These are phyloP conservation scores for Ganaspis sp. DNA, from an alignment of 1,140 invertebrate genomes.

Conservation along the genomic window DNA sequence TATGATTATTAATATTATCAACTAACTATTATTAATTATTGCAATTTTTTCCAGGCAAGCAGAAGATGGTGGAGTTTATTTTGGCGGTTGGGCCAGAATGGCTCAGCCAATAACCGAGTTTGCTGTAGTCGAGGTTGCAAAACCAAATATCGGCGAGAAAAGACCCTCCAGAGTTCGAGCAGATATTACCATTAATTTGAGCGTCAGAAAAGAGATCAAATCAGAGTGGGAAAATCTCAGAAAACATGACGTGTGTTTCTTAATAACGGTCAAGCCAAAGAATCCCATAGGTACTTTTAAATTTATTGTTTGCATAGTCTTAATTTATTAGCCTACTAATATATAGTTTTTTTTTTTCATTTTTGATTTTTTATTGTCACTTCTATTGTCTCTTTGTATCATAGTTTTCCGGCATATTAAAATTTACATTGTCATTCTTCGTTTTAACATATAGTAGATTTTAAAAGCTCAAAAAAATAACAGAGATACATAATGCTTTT, in stretches of 20 bases:
- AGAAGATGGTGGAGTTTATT: constrained; percentile 91
- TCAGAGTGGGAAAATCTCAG: constrained; percentile 97
- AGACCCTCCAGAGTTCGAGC: constrained; percentile 95
- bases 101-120: constrained; percentile 95
- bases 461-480: too few relatives aligned
- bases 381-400: too few relatives aligned
- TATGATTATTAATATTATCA: too few relatives aligned
- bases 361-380: too few relatives aligned
- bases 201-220: constrained; percentile 93
- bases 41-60: constrained; percentile 81
- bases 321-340: too few relatives aligned
- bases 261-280: constrained; percentile 92
- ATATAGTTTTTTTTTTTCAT: too few relatives aligned
- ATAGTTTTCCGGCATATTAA: too few relatives aligned
- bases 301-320: too few relatives aligned
- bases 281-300: constrained; percentile 83
- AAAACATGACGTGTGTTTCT: constrained; percentile 98
- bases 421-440: too few relatives aligned
- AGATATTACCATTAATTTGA: constrained; percentile 95
- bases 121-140: constrained; percentile 95
- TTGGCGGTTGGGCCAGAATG: constrained; percentile 99
- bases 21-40: too few relatives aligned
- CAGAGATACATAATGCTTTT: constrained; percentile 35
- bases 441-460: too few relatives aligned
- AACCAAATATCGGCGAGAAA: constrained; percentile 94